These are phyloP conservation scores for Chrysolina haemoptera DNA, from an alignment of 2,888 invertebrate species.

Conservation along the genomic window DNA sequence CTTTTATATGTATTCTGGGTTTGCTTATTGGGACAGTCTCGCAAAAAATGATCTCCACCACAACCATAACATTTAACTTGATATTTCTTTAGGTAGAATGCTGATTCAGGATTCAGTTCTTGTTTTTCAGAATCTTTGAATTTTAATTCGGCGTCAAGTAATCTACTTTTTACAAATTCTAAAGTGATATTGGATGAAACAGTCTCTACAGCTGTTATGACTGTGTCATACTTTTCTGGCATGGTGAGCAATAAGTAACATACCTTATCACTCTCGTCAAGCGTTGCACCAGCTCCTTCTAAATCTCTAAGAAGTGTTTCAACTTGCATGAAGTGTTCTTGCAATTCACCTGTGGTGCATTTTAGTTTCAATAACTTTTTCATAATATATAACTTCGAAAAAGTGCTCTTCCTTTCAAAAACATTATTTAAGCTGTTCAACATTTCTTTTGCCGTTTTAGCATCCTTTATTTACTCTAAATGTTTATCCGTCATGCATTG, in stretches of 20 bases:
- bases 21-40: background rate
- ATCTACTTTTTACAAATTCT: constrained; percentile 49
- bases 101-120: too few species aligned
- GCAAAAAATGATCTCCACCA: background rate
- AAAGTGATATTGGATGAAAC: constrained; percentile 32
- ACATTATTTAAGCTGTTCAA: constrained; percentile 37
- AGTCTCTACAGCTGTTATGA: constrained; percentile 53
- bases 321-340: constrained; percentile 51
- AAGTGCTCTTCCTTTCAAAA: constrained; percentile 47
- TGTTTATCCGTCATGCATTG: constrained; percentile 30
- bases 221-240: constrained; percentile 46
- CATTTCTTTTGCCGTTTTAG: constrained; percentile 37
- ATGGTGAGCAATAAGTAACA: constrained; percentile 52
- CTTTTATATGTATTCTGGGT: too few species aligned
- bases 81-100: too few species aligned
- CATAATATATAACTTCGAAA: constrained; percentile 43
- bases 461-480: constrained; percentile 37
- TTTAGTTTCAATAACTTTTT: constrained; percentile 36
- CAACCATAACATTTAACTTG: background rate
- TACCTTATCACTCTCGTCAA: constrained; percentile 51
- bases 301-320: constrained; percentile 48
- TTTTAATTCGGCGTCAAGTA: constrained; percentile 43
- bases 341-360: constrained; percentile 37
- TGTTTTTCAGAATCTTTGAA: too few species aligned
- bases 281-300: constrained; percentile 39